These are phyloP conservation scores for Lithobates pipiens DNA, from an alignment of 2,797 vertebrate species.

Conservation along the genomic window DNA sequence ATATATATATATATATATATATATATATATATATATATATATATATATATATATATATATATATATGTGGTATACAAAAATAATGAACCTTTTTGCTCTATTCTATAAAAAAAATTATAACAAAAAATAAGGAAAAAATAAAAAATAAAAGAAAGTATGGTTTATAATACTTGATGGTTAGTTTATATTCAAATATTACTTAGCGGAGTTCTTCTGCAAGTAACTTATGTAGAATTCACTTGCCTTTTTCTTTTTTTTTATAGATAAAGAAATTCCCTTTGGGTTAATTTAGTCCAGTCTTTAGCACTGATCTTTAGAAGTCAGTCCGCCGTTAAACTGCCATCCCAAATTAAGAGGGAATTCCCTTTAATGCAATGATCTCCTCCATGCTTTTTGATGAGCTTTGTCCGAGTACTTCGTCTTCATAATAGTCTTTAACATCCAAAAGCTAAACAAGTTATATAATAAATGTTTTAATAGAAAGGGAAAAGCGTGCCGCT, in stretches of 20 bases:
- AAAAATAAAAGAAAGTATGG: too few species aligned
- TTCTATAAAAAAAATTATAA: not conserved
- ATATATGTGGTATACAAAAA: too few species aligned
- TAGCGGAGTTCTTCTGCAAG: too few species aligned
- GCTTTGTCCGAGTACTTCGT: constrained; percentile 45
- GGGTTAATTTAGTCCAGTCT: constrained; percentile 52
- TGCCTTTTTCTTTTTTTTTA: constrained; percentile 16
- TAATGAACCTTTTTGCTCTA: too few species aligned
- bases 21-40: too few species aligned
- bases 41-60: too few species aligned
- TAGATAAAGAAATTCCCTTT: constrained; percentile 48
- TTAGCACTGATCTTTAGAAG: constrained; percentile 48
- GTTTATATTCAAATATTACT: too few species aligned
- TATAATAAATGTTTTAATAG: constrained; percentile 47
- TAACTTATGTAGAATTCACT: constrained; percentile 20
- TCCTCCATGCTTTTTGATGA: constrained; percentile 45
- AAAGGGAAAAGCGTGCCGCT: constrained; percentile 28
- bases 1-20: too few species aligned
- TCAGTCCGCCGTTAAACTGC: constrained; percentile 40
- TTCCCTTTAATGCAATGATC: constrained; percentile 43
- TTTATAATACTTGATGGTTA: too few species aligned
- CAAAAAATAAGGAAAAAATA: too few species aligned
- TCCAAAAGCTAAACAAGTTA: constrained; percentile 47
- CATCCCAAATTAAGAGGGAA: constrained; percentile 49
- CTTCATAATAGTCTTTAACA: constrained; percentile 41